Evolutionary conservation across 1,140 invertebrate genomes (phyloP).

Genomic region (Ceratosolen solmsi): DNA sequence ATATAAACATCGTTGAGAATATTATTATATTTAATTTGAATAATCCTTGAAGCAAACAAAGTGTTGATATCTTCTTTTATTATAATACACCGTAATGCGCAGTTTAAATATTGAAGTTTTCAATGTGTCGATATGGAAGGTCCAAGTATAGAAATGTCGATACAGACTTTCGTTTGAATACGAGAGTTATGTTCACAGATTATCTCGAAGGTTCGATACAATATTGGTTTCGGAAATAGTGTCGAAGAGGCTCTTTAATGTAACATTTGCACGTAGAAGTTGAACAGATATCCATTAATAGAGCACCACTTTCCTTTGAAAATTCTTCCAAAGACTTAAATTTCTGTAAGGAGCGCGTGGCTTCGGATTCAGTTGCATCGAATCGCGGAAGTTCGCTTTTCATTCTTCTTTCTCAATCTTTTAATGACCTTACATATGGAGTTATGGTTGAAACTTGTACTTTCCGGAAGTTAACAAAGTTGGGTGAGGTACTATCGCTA

Average conservation of each 20-base stretch:
- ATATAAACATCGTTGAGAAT: too few species aligned
- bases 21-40: not conserved
- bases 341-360: not conserved
- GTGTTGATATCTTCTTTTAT: not conserved
- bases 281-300: not conserved
- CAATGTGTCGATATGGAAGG: not conserved
- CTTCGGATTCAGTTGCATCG: not conserved
- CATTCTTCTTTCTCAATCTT: not conserved
- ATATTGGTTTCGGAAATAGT: conserved; percentile 2
- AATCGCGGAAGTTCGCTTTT: not conserved
- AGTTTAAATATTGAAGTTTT: not conserved
- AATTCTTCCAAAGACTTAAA: conserved; percentile 7
- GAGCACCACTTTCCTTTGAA: not conserved
- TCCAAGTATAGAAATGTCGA: not conserved
- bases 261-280: not conserved
- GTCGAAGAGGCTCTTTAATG: not conserved
- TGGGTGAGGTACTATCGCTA: not conserved
- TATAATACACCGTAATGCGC: not conserved
- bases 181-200: not conserved
- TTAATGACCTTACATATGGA: conserved; percentile 9
- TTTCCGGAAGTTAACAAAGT: not conserved
- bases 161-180: conserved; percentile 6
- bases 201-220: not conserved
- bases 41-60: not conserved
- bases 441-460: not conserved